phyloP scores from a whole-genome alignment of 2,888 invertebrate genomes.

The Rapana venosa region DNA sequence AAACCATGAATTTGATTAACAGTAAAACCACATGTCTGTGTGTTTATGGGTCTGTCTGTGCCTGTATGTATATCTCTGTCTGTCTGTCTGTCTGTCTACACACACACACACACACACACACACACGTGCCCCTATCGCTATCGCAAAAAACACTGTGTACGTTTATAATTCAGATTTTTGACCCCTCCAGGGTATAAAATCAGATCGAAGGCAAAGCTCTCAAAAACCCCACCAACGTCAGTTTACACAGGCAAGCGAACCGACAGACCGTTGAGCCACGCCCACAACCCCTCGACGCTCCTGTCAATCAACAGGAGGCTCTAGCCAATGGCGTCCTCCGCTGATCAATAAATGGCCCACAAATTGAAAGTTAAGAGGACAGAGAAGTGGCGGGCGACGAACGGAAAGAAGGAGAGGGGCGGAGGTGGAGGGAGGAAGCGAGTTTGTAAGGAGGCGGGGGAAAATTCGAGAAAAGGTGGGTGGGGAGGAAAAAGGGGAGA shows the following conservation, averaged over 20 bases:
- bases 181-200: neutral
- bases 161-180: neutral
- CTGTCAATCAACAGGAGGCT: neutral
- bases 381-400: neutral
- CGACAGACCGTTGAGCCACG: neutral
- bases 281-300: neutral
- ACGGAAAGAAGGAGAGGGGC: neutral
- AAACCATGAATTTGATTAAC: no score
- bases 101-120: no score
- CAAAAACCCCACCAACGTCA: neutral
- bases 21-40: no score
- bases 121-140: neutral
- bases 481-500: neutral
- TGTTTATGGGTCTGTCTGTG: no score
- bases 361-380: constrained; percentile 42
- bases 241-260: neutral
- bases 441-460: neutral
- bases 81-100: no score
- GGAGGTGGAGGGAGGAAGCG: neutral
- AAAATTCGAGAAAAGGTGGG: neutral
- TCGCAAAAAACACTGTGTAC: neutral
- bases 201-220: neutral
- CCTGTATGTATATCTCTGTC: no score
- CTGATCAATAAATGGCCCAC: constrained; percentile 30
- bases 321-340: neutral